Percentiles rank a stretch among this genome's conserved stretches.
Evolutionary conservation across 2,113 vertebrate genomes (phyloP).

Genomic region (Callithrix jacchus): DNA sequence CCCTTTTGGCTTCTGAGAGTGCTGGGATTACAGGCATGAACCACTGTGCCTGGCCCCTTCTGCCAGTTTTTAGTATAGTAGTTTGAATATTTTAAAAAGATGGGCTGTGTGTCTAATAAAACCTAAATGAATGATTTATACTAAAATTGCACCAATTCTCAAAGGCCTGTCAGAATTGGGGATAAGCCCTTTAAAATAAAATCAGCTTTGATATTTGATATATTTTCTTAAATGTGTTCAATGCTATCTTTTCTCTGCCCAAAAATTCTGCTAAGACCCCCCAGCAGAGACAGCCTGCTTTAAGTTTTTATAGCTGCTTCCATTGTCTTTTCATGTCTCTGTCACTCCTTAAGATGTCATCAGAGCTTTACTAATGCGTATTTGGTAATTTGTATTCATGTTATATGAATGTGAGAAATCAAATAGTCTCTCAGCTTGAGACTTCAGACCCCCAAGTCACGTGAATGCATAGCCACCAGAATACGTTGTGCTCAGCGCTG

Average conservation of each 20-base stretch:
- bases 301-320: background rate
- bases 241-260: slow-evolving; percentile 20
- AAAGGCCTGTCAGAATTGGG: background rate
- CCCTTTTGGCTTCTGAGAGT: no score
- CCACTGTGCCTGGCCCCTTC: background rate
- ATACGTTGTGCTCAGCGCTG: background rate
- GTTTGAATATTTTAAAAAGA: background rate
- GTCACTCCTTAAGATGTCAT: slow-evolving; percentile 68
- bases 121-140: background rate
- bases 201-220: background rate
- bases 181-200: slow-evolving; percentile 45
- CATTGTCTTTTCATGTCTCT: slow-evolving; percentile 61
- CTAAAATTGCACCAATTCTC: background rate
- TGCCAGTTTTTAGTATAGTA: background rate
- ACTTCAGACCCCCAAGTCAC: slow-evolving; percentile 40
- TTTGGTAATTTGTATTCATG: slow-evolving; percentile 72
- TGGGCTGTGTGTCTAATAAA: background rate
- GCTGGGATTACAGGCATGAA: no score
- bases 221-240: slow-evolving; percentile 44
- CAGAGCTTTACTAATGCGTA: slow-evolving; percentile 65
- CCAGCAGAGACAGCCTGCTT: slow-evolving; percentile 14
- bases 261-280: background rate
- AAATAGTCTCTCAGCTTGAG: slow-evolving; percentile 47
- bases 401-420: slow-evolving; percentile 46
- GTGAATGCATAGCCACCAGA: slow-evolving; percentile 57